A percentile compares a stretch with the other conserved stretches of the same genome.
Evolutionary conservation across 2,888 invertebrate species (phyloP).

Genomic region (Tanypteryx hageni): DNA sequence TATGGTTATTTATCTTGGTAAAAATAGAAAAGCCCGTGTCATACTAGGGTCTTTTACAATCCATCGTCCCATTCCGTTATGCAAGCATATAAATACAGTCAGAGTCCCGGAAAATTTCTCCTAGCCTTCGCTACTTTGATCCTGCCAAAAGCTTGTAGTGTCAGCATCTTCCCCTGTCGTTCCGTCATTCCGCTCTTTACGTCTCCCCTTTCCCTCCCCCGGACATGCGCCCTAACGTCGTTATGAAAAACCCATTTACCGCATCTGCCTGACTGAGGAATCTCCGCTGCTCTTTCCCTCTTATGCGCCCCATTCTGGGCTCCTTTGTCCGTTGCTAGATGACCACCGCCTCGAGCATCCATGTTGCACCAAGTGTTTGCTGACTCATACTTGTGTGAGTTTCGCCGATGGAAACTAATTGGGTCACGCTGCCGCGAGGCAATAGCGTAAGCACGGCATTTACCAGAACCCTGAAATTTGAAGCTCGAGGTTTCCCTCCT

Average conservation of each 20-base stretch:
- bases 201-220: background rate
- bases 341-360: background rate
- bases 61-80: too few relatives aligned
- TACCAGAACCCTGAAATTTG: background rate
- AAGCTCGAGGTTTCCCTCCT: background rate
- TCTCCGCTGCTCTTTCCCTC: background rate
- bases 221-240: background rate
- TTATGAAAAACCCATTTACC: background rate
- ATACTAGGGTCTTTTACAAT: too few relatives aligned
- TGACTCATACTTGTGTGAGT: constrained; percentile 19
- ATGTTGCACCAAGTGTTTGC: constrained; percentile 6
- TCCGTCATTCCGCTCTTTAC: background rate
- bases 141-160: too few relatives aligned
- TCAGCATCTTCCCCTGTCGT: too few relatives aligned
- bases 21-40: too few relatives aligned
- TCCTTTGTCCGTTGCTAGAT: background rate
- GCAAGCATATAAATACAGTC: too few relatives aligned
- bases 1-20: too few relatives aligned
- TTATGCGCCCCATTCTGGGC: background rate
- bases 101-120: too few relatives aligned
- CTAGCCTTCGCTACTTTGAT: too few relatives aligned
- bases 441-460: background rate
- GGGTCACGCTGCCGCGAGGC: constrained; percentile 12
- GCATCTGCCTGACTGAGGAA: background rate
- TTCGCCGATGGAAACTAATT: constrained; percentile 29